A percentile compares a stretch with the other conserved stretches of the same genome.
phyloP scores from a whole-genome alignment of 2,888 invertebrate species.

The Orthosia gracilis region DNA sequence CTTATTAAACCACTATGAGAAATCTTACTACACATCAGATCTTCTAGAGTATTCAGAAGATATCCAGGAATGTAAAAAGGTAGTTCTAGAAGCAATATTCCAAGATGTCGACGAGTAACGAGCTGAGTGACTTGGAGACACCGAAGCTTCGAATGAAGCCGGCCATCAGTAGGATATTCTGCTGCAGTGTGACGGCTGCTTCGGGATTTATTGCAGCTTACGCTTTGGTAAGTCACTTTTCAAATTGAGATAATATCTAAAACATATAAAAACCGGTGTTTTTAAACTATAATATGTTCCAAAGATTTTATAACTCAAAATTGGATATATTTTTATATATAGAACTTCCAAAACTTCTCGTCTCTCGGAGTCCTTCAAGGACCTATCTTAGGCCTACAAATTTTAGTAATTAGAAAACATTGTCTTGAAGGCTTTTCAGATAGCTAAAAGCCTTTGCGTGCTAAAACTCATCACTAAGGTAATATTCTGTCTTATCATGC shows the following conservation, averaged over 20 bases:
- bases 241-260: constrained; percentile 2
- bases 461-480: constrained; percentile 33
- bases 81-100: constrained; percentile 24
- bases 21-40: constrained; percentile 8
- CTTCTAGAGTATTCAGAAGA: constrained; percentile 27
- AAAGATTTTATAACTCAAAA: background rate
- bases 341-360: background rate
- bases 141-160: constrained; percentile 87
- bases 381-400: background rate
- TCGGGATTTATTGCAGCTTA: constrained; percentile 89
- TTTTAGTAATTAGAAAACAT: background rate
- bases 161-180: constrained; percentile 87
- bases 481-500: constrained; percentile 41
- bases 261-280: background rate
- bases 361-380: background rate
- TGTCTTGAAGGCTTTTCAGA: constrained; percentile 16
- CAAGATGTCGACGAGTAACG: constrained; percentile 85
- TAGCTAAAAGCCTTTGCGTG: constrained; percentile 12
- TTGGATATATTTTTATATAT: no score
- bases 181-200: constrained; percentile 89
- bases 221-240: constrained; percentile 82
- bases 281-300: background rate
- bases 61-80: constrained; percentile 33
- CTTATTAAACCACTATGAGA: constrained; percentile 39
- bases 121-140: constrained; percentile 80